These are phyloP conservation scores for Threskiornis aethiopicus DNA, from an alignment of 2,797 vertebrate species.

Conservation along the genomic window DNA sequence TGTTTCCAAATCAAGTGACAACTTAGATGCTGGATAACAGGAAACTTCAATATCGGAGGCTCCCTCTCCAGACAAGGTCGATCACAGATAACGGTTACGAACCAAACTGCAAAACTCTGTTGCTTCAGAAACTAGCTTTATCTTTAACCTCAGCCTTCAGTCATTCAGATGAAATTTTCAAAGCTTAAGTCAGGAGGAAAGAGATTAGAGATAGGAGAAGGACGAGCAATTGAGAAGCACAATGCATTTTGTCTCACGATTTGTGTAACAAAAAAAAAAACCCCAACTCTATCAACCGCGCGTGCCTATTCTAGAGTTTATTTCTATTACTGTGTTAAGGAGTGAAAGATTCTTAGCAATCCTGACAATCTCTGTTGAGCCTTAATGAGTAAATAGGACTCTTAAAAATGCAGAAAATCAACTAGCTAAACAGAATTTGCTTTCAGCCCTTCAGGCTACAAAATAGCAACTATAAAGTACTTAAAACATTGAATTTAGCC, in stretches of 20 bases:
- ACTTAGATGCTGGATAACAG: constrained; percentile 8
- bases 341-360: not conserved
- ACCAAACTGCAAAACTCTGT: not conserved
- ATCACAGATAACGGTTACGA: not conserved
- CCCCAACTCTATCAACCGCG: not conserved
- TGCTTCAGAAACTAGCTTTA: not conserved
- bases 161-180: not conserved
- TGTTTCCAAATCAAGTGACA: constrained; percentile 35
- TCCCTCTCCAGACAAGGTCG: not conserved
- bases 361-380: not conserved
- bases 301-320: not conserved
- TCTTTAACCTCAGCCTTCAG: not conserved
- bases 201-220: not conserved
- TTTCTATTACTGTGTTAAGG: not conserved
- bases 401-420: not conserved
- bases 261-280: not conserved
- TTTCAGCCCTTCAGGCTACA: constrained; percentile 42
- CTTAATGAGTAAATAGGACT: not conserved
- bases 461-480: constrained; percentile 32
- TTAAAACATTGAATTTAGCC: constrained; percentile 56
- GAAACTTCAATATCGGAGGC: not conserved
- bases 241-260: not conserved
- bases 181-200: not conserved
- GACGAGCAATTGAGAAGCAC: not conserved
- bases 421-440: not conserved